Conservation (phyloP, 2,888 invertebrate genomes). For the Perizoma flavofasciatum region DNA sequence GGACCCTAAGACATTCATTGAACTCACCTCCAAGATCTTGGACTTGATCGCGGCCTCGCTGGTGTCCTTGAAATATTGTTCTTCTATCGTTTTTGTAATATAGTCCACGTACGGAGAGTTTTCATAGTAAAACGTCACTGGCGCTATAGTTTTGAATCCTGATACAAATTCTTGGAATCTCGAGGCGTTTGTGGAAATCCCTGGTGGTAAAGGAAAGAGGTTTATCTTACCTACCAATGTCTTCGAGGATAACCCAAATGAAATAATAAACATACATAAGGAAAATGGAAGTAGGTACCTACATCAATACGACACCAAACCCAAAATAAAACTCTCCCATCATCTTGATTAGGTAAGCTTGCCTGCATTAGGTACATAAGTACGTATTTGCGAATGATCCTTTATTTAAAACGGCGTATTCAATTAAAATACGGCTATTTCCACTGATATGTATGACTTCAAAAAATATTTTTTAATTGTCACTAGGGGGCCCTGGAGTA, state of each 20-base stretch:
- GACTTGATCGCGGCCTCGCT: constrained; percentile 69
- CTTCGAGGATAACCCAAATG: constrained; percentile 5
- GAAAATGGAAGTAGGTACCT: not conserved
- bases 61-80: constrained; percentile 83
- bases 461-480: too few relatives aligned
- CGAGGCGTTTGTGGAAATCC: constrained; percentile 70
- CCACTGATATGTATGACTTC: too few relatives aligned
- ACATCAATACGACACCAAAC: too few relatives aligned
- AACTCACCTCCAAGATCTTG: constrained; percentile 84
- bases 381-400: too few relatives aligned
- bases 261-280: constrained; percentile 1
- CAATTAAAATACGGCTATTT: too few relatives aligned
- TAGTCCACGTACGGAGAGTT: constrained; percentile 74
- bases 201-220: constrained; percentile 53
- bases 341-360: too few relatives aligned
- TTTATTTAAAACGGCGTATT: too few relatives aligned
- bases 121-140: constrained; percentile 85
- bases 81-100: constrained; percentile 79
- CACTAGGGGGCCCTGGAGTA: too few relatives aligned
- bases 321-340: too few relatives aligned
- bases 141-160: constrained; percentile 82
- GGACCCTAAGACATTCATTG: too few relatives aligned
- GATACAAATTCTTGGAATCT: constrained; percentile 80
- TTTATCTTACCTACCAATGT: too few relatives aligned
- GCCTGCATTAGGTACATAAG: too few relatives aligned